These are phyloP conservation scores for Schrankia costaestrigalis DNA, from an alignment of 2,888 invertebrate genomes.

Conservation along the genomic window DNA sequence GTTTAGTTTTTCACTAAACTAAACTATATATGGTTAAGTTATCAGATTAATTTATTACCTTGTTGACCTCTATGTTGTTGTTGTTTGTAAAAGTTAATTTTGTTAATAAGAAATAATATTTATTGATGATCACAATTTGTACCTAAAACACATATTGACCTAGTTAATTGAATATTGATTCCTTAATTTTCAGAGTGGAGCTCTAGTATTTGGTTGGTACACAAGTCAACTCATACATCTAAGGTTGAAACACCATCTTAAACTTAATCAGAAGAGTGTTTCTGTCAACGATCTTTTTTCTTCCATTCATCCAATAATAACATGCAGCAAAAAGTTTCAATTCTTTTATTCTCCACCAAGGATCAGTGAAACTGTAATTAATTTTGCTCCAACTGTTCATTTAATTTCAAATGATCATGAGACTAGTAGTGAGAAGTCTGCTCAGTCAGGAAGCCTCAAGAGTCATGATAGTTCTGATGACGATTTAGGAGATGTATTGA, in stretches of 20 bases:
- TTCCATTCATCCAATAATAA: slow-evolving; percentile 47
- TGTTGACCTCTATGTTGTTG: no score
- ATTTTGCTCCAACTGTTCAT: slow-evolving; percentile 55
- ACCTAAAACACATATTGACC: no score
- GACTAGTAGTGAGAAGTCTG: slow-evolving; percentile 15
- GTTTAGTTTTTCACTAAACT: no score
- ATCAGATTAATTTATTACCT: no score
- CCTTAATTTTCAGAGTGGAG: slow-evolving; percentile 75
- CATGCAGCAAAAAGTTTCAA: slow-evolving; percentile 41
- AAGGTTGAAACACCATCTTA: slow-evolving; percentile 50
- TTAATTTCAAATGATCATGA: slow-evolving; percentile 63
- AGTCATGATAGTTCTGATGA: slow-evolving; percentile 49
- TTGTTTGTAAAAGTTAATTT: no score
- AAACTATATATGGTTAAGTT: no score
- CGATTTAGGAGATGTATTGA: slow-evolving; percentile 76
- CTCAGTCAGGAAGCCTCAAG: slow-evolving; percentile 21
- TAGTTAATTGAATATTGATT: not conserved
- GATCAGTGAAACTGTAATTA: slow-evolving; percentile 46
- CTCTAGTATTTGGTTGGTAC: slow-evolving; percentile 82
- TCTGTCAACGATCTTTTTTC: slow-evolving; percentile 41
- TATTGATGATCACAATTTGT: no score
- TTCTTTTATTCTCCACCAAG: slow-evolving; percentile 37
- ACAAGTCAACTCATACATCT: slow-evolving; percentile 79
- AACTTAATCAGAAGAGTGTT: slow-evolving; percentile 29
- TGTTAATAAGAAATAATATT: no score